Percentiles rank a stretch among this genome's conserved stretches.
Evolutionary conservation across 2,888 invertebrate genomes (phyloP).

Genomic region (Autographa gamma): DNA sequence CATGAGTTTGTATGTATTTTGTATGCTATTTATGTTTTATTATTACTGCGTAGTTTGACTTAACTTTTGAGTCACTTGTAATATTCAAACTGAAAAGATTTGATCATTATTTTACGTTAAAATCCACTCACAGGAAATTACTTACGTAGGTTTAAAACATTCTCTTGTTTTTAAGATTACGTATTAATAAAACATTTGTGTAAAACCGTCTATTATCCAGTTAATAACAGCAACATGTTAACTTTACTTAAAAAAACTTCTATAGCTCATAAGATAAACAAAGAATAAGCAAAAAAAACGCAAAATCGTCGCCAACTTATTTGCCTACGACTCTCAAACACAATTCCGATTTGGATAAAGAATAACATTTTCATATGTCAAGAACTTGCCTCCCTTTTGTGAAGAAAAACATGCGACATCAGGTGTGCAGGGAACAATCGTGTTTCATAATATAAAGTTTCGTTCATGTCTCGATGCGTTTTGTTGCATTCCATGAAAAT

Average conservation of each 20-base stretch:
- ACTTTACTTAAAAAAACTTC: too few species aligned
- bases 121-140: too few species aligned
- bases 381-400: constrained; percentile 55
- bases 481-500: not conserved
- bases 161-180: too few species aligned
- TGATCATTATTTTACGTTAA: too few species aligned
- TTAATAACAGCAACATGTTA: not conserved
- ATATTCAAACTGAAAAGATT: too few species aligned
- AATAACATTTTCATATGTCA: constrained; percentile 62
- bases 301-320: constrained; percentile 11
- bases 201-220: too few species aligned
- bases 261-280: constrained; percentile 17
- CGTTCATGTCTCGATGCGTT: constrained; percentile 28
- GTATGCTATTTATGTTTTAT: too few species aligned
- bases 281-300: constrained; percentile 20
- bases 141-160: too few species aligned
- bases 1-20: too few species aligned
- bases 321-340: constrained; percentile 41
- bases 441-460: constrained; percentile 64
- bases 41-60: too few species aligned
- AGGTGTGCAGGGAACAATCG: constrained; percentile 68
- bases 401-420: constrained; percentile 60
- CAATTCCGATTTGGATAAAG: constrained; percentile 53
- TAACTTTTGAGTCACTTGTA: too few species aligned
- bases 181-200: too few species aligned